Evolutionary conservation across 2,888 invertebrate species (phyloP), one percentile per base, ranked within the genome.

Genomic region (Zaprionus bogoriensis): DNA sequence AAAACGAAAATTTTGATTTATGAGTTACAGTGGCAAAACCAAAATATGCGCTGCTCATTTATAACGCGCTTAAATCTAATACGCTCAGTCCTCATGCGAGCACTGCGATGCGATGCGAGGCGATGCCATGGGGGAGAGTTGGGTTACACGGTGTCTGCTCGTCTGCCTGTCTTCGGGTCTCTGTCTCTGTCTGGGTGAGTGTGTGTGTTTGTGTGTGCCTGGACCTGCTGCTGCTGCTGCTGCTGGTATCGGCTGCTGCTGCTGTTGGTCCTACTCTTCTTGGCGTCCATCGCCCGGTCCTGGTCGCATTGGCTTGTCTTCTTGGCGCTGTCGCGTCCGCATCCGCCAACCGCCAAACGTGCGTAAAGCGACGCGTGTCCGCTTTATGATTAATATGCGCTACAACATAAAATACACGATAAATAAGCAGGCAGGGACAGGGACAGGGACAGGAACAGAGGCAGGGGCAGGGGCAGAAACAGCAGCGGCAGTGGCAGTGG

Each of bases 311-410:
- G 70, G 71, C 54, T 74, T 81, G 75, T 79, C 83, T 76, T 83
- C 59, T 76, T 65, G 72, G 65, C 55, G 59, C 68, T 64, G 69
- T 68, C 74, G 77, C 68, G 60, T 66, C 58, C 70, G 74, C 42
- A 77, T 74, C 80, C 77, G 77, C 61, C 82, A 75, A 69, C 76
- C 76, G 63, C 71, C 80, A 80, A 86, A 86, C 87, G 81, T 81
- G 81, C 81, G 87, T 81, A 86, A 81, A 86, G 87, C 81, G 87
- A 86, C 87, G 87, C 81, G 81, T 81, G 87, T 81, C 81, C 81
- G 81, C 81, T 81, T 81, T 81, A 86, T 81, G 81, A 81, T 81
- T 81, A 81, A 81, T 81, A 81, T 81, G 84, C 81, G 81, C 87
- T 86, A 81, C 81, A 86, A 81, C 74, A 86, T 74, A 72, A 83